Conservation (phyloP, 2,113 vertebrate genomes). For the Pelecanoides urinatrix region DNA sequence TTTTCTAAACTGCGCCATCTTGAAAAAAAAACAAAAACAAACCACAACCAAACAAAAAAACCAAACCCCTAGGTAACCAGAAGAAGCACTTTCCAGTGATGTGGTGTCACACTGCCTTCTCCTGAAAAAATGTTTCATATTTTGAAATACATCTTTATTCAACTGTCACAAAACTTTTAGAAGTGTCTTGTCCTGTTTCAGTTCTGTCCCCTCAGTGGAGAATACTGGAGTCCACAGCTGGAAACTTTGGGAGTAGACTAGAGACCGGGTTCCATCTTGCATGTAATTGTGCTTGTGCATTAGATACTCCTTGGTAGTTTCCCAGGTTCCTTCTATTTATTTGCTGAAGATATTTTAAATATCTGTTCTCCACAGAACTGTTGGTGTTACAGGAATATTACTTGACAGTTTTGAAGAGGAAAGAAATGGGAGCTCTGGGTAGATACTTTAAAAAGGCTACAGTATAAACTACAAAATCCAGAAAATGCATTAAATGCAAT, state of each 20-base stretch:
- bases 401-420: not conserved
- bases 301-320: not conserved
- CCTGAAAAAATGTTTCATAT: not conserved
- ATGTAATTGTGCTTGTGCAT: not conserved
- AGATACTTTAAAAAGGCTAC: not conserved
- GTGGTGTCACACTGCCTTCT: not conserved
- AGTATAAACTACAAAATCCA: not conserved
- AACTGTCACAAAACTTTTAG: not conserved
- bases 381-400: not conserved
- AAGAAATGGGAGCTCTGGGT: not conserved
- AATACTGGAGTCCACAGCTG: not conserved
- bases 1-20: not conserved
- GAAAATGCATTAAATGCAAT: not conserved
- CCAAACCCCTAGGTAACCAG: not conserved
- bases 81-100: not conserved
- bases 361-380: not conserved
- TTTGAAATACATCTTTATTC: not conserved
- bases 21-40: not conserved
- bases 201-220: not conserved
- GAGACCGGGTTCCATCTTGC: not conserved
- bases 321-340: not conserved
- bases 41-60: not conserved
- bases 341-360: not conserved
- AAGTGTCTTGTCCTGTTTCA: not conserved
- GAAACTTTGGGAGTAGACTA: not conserved